phyloP scores from a whole-genome alignment of 1,140 invertebrate species.

The Drosophila sturtevanti region DNA sequence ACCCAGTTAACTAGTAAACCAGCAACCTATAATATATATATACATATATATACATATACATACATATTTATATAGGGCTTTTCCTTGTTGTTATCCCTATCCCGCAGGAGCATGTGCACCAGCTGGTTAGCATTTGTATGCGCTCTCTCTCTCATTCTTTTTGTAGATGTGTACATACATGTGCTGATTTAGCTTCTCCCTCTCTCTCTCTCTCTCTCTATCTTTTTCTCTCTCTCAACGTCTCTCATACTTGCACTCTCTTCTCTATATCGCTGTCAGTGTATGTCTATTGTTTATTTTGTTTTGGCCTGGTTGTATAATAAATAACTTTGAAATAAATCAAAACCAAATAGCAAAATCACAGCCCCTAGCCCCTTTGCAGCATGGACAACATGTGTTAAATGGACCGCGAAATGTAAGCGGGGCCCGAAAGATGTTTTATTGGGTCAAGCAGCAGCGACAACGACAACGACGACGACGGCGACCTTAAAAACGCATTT shows the following conservation, averaged over 20 bases:
- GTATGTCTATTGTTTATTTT: conserved; percentile 26
- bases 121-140: conserved; percentile 11
- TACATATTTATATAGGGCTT: conserved; percentile 51
- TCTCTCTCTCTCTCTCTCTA: conserved; percentile 35
- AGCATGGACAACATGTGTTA: conserved; percentile 50
- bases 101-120: conserved; percentile 18
- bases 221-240: neutral
- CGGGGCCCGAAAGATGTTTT: conserved; percentile 52
- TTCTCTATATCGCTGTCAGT: neutral
- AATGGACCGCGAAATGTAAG: conserved; percentile 73
- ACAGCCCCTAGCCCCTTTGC: conserved; percentile 18
- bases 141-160: conserved; percentile 17
- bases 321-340: conserved; percentile 69
- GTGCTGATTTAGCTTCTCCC: neutral
- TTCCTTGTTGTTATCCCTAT: conserved; percentile 55
- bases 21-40: conserved; percentile 45
- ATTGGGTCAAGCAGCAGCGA: conserved; percentile 65
- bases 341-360: conserved; percentile 29
- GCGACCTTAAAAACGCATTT: conserved; percentile 77
- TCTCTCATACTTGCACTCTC: neutral
- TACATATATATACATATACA: too few species aligned
- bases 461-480: neutral
- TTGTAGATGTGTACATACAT: neutral
- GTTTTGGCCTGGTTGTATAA: conserved; percentile 52
- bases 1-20: conserved; percentile 67